A percentile compares a stretch with the other conserved stretches of the same genome.
Evolutionary conservation across 1,140 invertebrate species (phyloP).

Genomic region (Anastrepha ludens): DNA sequence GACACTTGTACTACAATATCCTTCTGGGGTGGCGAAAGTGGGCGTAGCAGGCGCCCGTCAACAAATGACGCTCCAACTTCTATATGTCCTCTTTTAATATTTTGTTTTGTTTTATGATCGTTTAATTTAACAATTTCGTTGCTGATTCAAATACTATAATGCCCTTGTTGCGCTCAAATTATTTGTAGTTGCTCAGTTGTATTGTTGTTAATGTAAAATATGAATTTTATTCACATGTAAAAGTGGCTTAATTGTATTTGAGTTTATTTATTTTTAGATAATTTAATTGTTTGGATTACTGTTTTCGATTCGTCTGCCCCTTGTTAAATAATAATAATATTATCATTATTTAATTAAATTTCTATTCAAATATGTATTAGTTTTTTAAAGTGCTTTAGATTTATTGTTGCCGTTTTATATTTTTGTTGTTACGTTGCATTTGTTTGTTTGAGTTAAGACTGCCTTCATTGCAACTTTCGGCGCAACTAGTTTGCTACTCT

Average conservation of each 20-base stretch:
- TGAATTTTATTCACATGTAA: conserved; percentile 61
- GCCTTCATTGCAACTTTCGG: conserved; percentile 35
- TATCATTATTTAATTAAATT: conserved; percentile 4
- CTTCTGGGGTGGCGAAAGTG: neutral
- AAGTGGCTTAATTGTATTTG: conserved; percentile 65
- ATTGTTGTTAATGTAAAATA: conserved; percentile 38
- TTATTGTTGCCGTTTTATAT: conserved; percentile 37
- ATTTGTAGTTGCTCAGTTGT: neutral
- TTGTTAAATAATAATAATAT: neutral
- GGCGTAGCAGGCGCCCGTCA: neutral
- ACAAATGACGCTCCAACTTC: neutral
- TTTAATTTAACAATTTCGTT: conserved; percentile 47
- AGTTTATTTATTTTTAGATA: conserved; percentile 68
- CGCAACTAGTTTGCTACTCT: conserved; percentile 9
- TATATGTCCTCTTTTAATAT: neutral
- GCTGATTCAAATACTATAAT: conserved; percentile 18
- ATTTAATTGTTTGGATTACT: conserved; percentile 41
- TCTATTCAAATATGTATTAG: conserved; percentile 1
- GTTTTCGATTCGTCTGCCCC: conserved; percentile 20
- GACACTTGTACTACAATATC: conserved; percentile 60
- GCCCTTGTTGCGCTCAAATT: neutral
- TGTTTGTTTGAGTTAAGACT: conserved; percentile 37
- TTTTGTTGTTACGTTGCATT: conserved; percentile 41
- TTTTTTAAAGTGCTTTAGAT: conserved; percentile 24
- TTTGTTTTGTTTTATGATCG: neutral